Conservation (phyloP, 2,113 vertebrate species). For the Sclerurus mexicanus region DNA sequence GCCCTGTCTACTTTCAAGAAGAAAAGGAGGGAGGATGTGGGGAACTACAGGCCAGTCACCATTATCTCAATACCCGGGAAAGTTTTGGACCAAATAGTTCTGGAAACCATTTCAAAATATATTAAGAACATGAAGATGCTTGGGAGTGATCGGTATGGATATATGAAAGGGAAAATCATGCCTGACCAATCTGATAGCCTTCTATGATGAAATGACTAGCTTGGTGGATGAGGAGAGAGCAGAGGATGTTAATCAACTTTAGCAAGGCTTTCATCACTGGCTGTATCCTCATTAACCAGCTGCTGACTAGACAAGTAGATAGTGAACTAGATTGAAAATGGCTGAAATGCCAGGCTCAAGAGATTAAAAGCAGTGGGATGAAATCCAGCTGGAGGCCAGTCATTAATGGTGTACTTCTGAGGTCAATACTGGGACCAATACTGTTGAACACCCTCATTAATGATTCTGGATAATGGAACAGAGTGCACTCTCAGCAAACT, state of each 20-base stretch:
- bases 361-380: not conserved
- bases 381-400: not conserved
- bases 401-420: not conserved
- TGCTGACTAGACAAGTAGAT: not conserved
- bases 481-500: not conserved
- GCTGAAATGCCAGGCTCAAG: not conserved
- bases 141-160: not conserved
- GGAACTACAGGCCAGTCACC: not conserved
- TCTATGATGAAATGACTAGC: not conserved
- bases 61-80: not conserved
- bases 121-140: not conserved
- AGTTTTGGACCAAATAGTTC: not conserved
- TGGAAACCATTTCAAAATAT: not conserved
- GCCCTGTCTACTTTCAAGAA: not conserved
- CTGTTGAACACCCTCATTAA: not conserved
- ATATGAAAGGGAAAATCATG: not conserved
- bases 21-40: not conserved
- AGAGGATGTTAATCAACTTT: not conserved
- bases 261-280: not conserved
- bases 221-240: not conserved
- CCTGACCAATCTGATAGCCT: not conserved
- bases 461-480: not conserved
- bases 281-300: not conserved
- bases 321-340: not conserved
- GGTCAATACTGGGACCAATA: not conserved